These are phyloP conservation scores for Smutsia gigantea DNA, from an alignment of 2,797 vertebrate species.

Conservation along the genomic window DNA sequence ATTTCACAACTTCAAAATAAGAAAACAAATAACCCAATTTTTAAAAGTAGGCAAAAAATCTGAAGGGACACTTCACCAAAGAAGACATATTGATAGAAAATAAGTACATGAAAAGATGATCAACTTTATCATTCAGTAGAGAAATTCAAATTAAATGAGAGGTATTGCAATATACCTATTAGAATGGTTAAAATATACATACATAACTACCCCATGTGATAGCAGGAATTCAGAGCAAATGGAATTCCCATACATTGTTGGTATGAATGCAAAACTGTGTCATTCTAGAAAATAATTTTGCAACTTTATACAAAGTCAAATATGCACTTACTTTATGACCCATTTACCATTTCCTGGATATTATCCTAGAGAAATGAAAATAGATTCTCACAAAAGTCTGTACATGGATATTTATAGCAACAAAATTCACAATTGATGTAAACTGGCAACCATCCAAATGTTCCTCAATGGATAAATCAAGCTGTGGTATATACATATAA, in stretches of 20 bases:
- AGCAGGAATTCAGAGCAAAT: neutral
- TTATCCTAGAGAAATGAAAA: slow-evolving; percentile 1
- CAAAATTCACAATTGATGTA: neutral
- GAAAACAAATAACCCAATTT: neutral
- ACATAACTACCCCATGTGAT: neutral
- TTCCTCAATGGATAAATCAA: neutral
- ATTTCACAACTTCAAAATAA: neutral
- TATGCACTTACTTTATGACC: accelerated
- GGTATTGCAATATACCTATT: too few species aligned
- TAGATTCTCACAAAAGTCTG: neutral
- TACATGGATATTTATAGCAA: neutral
- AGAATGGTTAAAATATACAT: neutral
- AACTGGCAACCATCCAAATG: neutral
- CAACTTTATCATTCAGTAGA: neutral
- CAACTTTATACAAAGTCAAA: neutral
- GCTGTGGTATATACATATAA: neutral
- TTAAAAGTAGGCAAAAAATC: neutral
- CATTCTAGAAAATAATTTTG: neutral
- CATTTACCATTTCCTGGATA: neutral
- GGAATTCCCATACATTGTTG: neutral
- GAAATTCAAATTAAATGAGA: neutral
- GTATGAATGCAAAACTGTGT: neutral
- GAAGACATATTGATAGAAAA: neutral
- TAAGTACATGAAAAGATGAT: neutral
- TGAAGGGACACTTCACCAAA: neutral